Percentiles rank a stretch among this genome's conserved stretches.
These are phyloP conservation scores for Synanthedon tipuliformis DNA, from an alignment of 2,888 invertebrate genomes.

Conservation along the genomic window DNA sequence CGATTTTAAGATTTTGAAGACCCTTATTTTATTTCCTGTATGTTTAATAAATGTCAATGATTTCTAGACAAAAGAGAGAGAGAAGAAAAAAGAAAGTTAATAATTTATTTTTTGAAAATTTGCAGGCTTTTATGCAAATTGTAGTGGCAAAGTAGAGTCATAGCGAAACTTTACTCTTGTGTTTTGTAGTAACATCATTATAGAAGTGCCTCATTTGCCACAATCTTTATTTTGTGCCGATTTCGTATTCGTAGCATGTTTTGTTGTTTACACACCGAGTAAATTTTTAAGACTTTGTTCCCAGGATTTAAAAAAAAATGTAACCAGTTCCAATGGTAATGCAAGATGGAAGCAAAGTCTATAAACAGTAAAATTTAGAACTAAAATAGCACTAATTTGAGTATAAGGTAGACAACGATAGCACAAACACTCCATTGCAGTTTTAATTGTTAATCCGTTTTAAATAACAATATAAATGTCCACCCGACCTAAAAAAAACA, in stretches of 20 bases:
- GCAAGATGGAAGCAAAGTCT: slow-evolving; percentile 3
- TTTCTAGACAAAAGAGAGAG: too few species aligned
- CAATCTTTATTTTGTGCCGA: slow-evolving; percentile 47
- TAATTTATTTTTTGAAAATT: slow-evolving; percentile 9
- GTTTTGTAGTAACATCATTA: slow-evolving; percentile 39
- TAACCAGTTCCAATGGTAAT: slow-evolving; percentile 5
- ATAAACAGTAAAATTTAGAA: not conserved
- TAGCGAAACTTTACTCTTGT: slow-evolving; percentile 68
- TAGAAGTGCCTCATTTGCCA: slow-evolving; percentile 53
- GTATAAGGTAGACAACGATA: slow-evolving; percentile 3
- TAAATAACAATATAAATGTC: slow-evolving; percentile 10
- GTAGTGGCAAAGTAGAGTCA: slow-evolving; percentile 69
- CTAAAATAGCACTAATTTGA: slow-evolving; percentile 2
- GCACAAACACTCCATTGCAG: slow-evolving; percentile 10
- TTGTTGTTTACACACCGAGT: slow-evolving; percentile 15
- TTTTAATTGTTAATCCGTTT: slow-evolving; percentile 2
- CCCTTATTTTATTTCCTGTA: too few species aligned
- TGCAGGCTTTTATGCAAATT: slow-evolving; percentile 45
- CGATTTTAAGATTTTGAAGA: too few species aligned
- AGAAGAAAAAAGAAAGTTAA: slow-evolving; percentile 6
- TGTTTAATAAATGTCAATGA: too few species aligned
- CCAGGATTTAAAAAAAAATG: slow-evolving; percentile 5
- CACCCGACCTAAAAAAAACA: slow-evolving; percentile 10
- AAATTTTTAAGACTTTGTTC: slow-evolving; percentile 7
- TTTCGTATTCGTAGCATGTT: slow-evolving; percentile 37